Evolutionary conservation across 1,140 invertebrate genomes (phyloP).

Genomic region (Popillia japonica): DNA sequence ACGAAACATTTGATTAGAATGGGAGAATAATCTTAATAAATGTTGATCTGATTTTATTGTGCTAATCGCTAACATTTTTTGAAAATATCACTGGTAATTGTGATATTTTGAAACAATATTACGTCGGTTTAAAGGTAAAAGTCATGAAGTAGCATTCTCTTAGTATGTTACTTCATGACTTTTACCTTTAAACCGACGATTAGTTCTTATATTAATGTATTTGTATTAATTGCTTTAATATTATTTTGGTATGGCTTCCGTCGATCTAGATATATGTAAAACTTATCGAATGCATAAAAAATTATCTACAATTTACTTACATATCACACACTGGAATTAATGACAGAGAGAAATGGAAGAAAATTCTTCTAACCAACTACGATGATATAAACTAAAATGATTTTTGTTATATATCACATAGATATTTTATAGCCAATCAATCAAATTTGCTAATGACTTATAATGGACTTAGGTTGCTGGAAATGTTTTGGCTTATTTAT

Average conservation of each 20-base stretch:
- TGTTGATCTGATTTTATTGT: neutral
- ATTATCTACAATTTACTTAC: conserved; percentile 4
- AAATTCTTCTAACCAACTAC: neutral
- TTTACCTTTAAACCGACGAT: no score
- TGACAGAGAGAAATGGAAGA: no score
- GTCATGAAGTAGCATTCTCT: no score
- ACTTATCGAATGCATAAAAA: neutral
- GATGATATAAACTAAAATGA: neutral
- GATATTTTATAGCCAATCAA: neutral
- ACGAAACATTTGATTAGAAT: no score
- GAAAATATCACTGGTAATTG: neutral
- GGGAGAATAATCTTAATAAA: neutral
- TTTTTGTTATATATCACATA: conserved; percentile 3
- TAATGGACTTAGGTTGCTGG: no score
- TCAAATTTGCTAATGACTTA: neutral
- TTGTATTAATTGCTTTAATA: no score
- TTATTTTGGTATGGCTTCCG: no score
- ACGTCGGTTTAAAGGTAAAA: no score
- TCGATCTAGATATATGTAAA: neutral
- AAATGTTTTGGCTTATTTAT: neutral
- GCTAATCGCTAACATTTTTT: neutral
- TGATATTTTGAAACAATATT: neutral
- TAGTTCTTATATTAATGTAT: neutral
- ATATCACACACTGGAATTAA: conserved; percentile 5
- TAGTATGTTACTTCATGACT: no score